These are phyloP conservation scores for Mnemiopsis leidyi DNA, from an alignment of 37 sponge, comb jelly and placozoan genomes.

Conservation along the genomic window DNA sequence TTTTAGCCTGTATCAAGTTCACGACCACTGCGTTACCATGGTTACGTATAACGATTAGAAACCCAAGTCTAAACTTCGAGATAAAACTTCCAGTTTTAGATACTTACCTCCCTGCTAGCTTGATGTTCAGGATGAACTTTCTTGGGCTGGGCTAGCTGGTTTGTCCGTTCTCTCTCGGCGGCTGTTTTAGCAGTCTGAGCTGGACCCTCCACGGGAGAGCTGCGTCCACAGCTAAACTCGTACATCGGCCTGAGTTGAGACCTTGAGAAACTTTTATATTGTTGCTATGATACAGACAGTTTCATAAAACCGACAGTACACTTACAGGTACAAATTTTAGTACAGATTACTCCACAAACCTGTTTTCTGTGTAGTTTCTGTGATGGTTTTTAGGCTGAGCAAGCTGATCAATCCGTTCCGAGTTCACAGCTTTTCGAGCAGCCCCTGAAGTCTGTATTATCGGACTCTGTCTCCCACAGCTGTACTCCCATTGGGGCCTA, in stretches of 20 bases:
- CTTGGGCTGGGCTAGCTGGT: constrained; percentile 78
- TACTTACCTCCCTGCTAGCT: constrained; percentile 68
- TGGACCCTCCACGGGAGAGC: constrained; percentile 74
- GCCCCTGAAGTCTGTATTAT: background rate
- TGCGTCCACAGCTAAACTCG: constrained; percentile 82
- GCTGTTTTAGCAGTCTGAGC: constrained; percentile 67
- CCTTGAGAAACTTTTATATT: too few relatives aligned
- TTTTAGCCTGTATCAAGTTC: too few relatives aligned
- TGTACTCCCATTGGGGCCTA: constrained; percentile 80
- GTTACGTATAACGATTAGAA: too few relatives aligned
- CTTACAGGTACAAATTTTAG: too few relatives aligned
- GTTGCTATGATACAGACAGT: too few relatives aligned
- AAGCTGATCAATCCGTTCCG: constrained; percentile 1
- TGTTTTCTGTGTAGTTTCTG: constrained; percentile 21
- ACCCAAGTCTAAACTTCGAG: too few relatives aligned
- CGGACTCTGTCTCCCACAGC: constrained; percentile 67
- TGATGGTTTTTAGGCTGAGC: constrained; percentile 49
- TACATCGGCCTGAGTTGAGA: constrained; percentile 69
- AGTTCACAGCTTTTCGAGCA: background rate
- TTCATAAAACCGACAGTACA: too few relatives aligned
- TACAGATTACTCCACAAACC: too few relatives aligned
- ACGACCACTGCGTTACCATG: background rate
- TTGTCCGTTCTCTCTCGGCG: constrained; percentile 73
- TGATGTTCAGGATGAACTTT: constrained; percentile 70
- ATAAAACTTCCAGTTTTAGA: too few relatives aligned